Conservation (phyloP, 2,888 invertebrate genomes). For the Cerastis leucographa region DNA sequence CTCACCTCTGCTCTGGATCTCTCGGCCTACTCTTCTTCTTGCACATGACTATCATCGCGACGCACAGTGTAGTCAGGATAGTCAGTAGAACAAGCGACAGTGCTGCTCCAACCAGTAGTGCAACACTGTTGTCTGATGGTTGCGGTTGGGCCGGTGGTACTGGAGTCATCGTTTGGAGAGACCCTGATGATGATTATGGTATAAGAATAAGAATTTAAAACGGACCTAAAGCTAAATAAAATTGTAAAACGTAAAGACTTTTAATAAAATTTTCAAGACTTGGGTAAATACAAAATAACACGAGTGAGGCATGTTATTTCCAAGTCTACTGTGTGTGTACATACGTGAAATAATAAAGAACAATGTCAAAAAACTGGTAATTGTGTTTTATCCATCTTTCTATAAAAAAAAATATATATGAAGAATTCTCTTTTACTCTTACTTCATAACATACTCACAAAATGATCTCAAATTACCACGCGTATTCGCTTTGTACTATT, state of each 20-base stretch:
- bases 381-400: neutral
- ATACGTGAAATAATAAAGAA: neutral
- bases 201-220: neutral
- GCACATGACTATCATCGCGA: constrained; percentile 87
- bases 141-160: constrained; percentile 73
- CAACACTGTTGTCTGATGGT: constrained; percentile 81
- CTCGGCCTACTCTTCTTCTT: constrained; percentile 83
- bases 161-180: constrained; percentile 87
- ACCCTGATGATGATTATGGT: constrained; percentile 71
- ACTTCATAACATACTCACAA: neutral
- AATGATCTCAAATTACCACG: neutral
- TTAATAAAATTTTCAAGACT: neutral
- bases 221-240: no score
- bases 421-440: neutral
- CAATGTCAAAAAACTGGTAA: neutral
- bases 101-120: constrained; percentile 85
- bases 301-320: neutral
- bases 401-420: neutral
- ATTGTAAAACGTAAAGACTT: no score
- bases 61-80: constrained; percentile 86
- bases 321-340: neutral
- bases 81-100: constrained; percentile 86
- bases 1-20: constrained; percentile 83
- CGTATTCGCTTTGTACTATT: neutral
- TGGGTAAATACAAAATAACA: neutral